These are phyloP conservation scores for Xyrichtys novacula DNA, from an alignment of 2,797 vertebrate species.

Conservation along the genomic window DNA sequence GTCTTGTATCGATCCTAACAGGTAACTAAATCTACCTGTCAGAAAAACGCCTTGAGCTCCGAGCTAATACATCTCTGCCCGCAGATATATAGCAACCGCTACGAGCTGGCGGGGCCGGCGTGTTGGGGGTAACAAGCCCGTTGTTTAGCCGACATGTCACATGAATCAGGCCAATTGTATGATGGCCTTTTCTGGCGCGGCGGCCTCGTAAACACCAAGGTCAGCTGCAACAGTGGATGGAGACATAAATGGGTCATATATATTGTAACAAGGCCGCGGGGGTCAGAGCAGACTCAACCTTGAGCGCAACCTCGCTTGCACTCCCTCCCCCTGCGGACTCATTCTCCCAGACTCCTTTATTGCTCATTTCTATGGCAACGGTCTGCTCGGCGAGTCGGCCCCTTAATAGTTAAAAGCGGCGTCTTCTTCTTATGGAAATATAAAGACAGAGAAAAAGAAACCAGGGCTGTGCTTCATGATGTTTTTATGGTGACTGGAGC, in stretches of 20 bases:
- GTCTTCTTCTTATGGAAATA: conserved; percentile 53
- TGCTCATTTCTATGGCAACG: conserved; percentile 73
- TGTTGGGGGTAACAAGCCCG: conserved; percentile 61
- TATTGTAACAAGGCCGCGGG: conserved; percentile 75
- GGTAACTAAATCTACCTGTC: conserved; percentile 81
- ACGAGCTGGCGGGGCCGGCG: conserved; percentile 32
- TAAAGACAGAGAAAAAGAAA: conserved; percentile 13
- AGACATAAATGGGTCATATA: conserved; percentile 81
- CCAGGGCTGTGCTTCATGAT: conserved; percentile 33
- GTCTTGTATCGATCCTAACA: conserved; percentile 72
- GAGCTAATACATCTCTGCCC: conserved; percentile 57
- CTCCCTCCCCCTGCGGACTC: conserved; percentile 50
- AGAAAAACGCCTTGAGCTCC: conserved; percentile 57
- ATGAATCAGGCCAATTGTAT: conserved; percentile 77
- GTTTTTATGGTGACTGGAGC: conserved; percentile 58
- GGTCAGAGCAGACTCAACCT: conserved; percentile 77
- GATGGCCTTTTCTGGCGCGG: conserved; percentile 63
- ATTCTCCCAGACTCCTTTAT: conserved; percentile 75
- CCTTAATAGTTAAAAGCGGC: conserved; percentile 64
- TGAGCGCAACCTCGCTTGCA: conserved; percentile 57
- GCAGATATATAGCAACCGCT: conserved; percentile 55
- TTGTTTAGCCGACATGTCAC: conserved; percentile 77
- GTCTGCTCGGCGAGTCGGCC: conserved; percentile 29
- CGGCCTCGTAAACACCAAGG: conserved; percentile 79
- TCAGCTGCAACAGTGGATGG: conserved; percentile 66